These are phyloP conservation scores for Capreolus pygargus DNA, from an alignment of 2,113 vertebrate species.

Conservation along the genomic window DNA sequence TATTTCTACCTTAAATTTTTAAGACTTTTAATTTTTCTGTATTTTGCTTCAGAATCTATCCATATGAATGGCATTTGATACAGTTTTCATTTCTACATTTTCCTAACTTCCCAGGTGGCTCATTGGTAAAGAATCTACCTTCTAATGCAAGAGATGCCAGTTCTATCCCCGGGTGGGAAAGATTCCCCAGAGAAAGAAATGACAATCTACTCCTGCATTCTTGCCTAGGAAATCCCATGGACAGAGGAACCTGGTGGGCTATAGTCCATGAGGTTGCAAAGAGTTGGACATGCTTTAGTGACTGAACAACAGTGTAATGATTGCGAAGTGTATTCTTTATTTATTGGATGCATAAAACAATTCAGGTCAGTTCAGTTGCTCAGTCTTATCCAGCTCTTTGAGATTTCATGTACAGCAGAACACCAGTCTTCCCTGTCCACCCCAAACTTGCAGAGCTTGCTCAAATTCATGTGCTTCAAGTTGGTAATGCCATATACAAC, in stretches of 20 bases:
- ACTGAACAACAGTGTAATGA: neutral
- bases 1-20: neutral
- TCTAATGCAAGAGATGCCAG: neutral
- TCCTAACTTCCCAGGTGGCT: neutral
- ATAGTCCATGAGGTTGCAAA: neutral
- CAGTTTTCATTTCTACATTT: neutral
- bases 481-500: neutral
- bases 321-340: neutral
- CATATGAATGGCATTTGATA: neutral
- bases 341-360: neutral
- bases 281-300: neutral
- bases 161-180: neutral
- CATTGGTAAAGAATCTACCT: neutral
- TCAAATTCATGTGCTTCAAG: neutral
- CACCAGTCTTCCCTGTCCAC: neutral
- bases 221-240: neutral
- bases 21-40: neutral
- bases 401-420: neutral
- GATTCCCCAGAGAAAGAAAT: neutral
- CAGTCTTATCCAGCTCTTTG: neutral
- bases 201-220: neutral
- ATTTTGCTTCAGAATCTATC: neutral
- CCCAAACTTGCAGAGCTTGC: neutral
- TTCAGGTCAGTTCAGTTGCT: neutral
- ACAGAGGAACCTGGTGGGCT: neutral